A percentile compares a stretch with the other conserved stretches of the same genome.
Conservation (phyloP, 2,113 vertebrate genomes). For the Clarias macrocephalus region DNA sequence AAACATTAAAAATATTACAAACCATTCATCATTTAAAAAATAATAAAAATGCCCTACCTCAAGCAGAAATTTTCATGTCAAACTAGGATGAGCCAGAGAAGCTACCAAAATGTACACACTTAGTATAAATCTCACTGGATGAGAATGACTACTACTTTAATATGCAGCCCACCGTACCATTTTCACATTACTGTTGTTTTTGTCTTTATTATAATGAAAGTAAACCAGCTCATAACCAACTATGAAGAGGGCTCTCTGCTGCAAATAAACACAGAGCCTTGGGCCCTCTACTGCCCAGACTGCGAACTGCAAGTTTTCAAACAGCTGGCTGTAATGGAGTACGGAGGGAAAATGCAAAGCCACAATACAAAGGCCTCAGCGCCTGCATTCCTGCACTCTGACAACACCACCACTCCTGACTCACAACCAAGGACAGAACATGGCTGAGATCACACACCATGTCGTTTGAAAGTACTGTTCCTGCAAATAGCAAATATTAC, state of each 20-base stretch:
- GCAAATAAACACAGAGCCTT: not conserved
- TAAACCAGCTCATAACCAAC: not conserved
- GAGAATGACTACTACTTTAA: not conserved
- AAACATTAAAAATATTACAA: not conserved
- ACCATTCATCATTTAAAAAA: not conserved
- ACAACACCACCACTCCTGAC: conserved; percentile 61
- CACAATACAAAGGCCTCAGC: conserved; percentile 59
- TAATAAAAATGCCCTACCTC: not conserved
- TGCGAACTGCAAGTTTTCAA: conserved; percentile 48
- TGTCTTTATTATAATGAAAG: not conserved
- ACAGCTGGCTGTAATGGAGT: conserved; percentile 72
- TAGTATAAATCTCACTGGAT: not conserved
- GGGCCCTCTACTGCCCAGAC: conserved; percentile 56
- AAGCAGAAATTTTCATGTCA: not conserved
- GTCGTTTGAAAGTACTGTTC: not conserved
- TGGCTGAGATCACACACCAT: conserved; percentile 5
- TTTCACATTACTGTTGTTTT: not conserved
- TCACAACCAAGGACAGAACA: conserved; percentile 43
- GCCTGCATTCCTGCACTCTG: conserved; percentile 66
- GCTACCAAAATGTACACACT: not conserved
- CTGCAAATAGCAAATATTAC: too few relatives aligned
- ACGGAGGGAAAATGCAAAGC: conserved; percentile 65
- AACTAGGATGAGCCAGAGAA: not conserved
- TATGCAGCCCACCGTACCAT: not conserved
- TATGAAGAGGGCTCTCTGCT: not conserved